Percentiles rank a stretch among this genome's conserved stretches.
phyloP scores from a whole-genome alignment of 35 echinoderm and acorn worm species.

The Heliocidaris tuberculata region DNA sequence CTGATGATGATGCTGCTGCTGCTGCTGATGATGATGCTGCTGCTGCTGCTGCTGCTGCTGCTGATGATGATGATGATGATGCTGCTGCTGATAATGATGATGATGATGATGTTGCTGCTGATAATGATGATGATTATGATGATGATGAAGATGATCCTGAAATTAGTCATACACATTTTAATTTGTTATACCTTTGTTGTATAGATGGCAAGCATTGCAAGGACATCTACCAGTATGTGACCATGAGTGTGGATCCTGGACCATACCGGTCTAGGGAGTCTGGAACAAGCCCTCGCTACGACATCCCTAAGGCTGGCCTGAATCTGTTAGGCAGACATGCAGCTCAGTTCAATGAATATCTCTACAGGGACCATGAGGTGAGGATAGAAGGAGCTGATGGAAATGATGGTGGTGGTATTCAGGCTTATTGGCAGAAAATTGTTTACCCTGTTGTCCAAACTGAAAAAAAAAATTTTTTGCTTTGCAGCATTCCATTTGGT shows the following conservation, averaged over 20 bases:
- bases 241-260: constrained; percentile 64
- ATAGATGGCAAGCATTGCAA: constrained; percentile 67
- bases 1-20: neutral
- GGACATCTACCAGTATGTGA: constrained; percentile 80
- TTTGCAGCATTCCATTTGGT: too few species aligned
- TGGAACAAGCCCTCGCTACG: constrained; percentile 42
- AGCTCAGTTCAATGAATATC: constrained; percentile 77
- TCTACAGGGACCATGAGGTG: constrained; percentile 88
- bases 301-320: constrained; percentile 70
- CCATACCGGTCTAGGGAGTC: neutral
- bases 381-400: neutral
- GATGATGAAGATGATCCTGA: neutral
- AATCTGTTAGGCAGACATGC: constrained; percentile 78
- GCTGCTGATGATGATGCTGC: neutral
- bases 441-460: too few species aligned
- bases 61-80: neutral
- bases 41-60: neutral
- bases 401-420: too few species aligned
- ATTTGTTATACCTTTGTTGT: neutral
- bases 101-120: neutral
- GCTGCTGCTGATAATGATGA: neutral
- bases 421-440: too few species aligned
- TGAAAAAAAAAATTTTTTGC: too few species aligned
- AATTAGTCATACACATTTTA: neutral
- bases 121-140: neutral